phyloP scores from a whole-genome alignment of 2,888 invertebrate genomes.

The Xylota sylvarum region DNA sequence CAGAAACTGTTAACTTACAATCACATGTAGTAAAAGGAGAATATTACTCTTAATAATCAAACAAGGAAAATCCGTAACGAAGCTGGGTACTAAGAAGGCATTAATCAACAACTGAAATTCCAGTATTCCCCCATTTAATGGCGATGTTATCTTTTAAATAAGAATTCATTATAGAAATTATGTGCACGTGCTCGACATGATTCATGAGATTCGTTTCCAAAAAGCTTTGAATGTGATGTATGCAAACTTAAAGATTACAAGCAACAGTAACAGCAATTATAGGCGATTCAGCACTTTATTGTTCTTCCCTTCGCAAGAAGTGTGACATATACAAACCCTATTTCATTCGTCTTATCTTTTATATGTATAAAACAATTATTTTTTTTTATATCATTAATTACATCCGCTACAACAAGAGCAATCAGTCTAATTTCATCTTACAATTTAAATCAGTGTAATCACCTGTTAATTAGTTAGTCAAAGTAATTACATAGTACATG shows the following conservation, averaged over 20 bases:
- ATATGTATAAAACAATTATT: not conserved
- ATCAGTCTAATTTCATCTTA: not conserved
- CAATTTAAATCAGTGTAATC: not conserved
- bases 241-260: not conserved
- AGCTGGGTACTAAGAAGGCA: not conserved
- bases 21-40: too few species aligned
- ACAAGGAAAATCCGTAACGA: not conserved
- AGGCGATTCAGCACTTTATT: not conserved
- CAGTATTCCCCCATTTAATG: not conserved
- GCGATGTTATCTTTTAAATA: not conserved
- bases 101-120: slow-evolving; percentile 2
- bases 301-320: not conserved
- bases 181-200: not conserved
- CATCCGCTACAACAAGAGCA: not conserved
- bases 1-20: too few species aligned
- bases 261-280: too few species aligned
- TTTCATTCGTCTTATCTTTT: too few species aligned
- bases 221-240: not conserved
- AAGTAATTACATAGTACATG: too few species aligned
- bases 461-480: too few species aligned
- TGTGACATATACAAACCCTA: not conserved
- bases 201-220: not conserved
- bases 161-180: not conserved
- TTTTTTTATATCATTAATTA: not conserved
- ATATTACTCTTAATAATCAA: too few species aligned